Percentiles rank a stretch among this genome's conserved stretches.
phyloP scores from a whole-genome alignment of 2,888 invertebrate species.

The Cryptocheilus praepositus region DNA sequence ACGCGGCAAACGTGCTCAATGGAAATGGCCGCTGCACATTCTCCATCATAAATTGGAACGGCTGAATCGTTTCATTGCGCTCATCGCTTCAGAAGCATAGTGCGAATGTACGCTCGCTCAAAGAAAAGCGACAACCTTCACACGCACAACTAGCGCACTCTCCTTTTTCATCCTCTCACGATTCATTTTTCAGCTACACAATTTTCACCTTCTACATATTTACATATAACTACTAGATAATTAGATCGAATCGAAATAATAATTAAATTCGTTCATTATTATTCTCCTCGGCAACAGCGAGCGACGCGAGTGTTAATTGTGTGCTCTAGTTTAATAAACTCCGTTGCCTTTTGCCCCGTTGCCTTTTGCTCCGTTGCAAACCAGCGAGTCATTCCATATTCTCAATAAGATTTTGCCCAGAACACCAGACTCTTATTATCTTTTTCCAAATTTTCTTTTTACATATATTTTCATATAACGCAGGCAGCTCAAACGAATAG shows the following conservation, averaged over 20 bases:
- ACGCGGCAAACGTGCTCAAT: constrained; percentile 60
- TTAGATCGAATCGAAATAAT: neutral
- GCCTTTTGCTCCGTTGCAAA: too few relatives aligned
- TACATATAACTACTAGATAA: too few relatives aligned
- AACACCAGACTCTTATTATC: too few relatives aligned
- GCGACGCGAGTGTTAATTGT: neutral
- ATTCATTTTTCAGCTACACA: neutral
- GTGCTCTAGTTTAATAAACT: neutral
- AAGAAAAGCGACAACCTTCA: neutral
- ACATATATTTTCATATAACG: too few relatives aligned
- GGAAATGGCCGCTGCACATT: constrained; percentile 63
- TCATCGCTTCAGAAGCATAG: neutral
- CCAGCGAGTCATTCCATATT: too few relatives aligned
- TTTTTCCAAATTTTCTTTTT: too few relatives aligned
- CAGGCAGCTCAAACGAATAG: too few relatives aligned
- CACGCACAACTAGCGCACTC: neutral
- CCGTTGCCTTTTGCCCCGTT: too few relatives aligned
- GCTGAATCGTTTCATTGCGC: constrained; percentile 23
- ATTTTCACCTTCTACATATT: too few relatives aligned
- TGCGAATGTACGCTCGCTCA: neutral
- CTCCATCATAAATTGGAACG: constrained; percentile 58
- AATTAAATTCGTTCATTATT: constrained; percentile 5
- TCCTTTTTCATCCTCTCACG: neutral
- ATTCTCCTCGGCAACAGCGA: neutral
- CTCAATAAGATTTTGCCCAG: too few relatives aligned